Percentiles rank a stretch among this genome's conserved stretches.
These are phyloP conservation scores for Lycophotia porphyrea DNA, from an alignment of 2,888 invertebrate species.

Conservation along the genomic window DNA sequence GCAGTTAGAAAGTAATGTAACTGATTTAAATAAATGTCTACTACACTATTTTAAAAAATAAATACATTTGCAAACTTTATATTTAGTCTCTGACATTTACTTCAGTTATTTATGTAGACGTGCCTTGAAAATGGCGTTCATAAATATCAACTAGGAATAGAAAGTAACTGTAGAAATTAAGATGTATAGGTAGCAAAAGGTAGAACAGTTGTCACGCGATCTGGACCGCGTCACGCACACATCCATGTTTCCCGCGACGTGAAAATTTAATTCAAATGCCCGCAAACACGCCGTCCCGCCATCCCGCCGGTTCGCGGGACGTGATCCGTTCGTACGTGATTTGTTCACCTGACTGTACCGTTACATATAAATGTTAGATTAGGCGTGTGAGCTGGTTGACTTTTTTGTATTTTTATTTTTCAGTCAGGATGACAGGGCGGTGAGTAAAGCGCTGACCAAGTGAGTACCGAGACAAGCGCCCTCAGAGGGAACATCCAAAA, in stretches of 20 bases:
- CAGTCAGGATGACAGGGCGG: background rate
- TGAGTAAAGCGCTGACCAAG: background rate
- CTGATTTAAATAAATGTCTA: slow-evolving; percentile 22
- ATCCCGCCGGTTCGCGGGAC: slow-evolving; percentile 60
- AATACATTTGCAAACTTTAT: slow-evolving; percentile 34
- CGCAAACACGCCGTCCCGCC: slow-evolving; percentile 65
- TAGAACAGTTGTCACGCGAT: slow-evolving; percentile 60
- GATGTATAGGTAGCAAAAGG: slow-evolving; percentile 59
- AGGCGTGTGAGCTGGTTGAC: background rate
- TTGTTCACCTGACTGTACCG: slow-evolving; percentile 68
- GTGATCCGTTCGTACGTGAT: slow-evolving; percentile 74
- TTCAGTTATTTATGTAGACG: slow-evolving; percentile 52
- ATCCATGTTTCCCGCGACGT: slow-evolving; percentile 58
- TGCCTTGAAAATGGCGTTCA: slow-evolving; percentile 47
- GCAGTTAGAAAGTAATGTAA: slow-evolving; percentile 4
- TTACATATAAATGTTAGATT: slow-evolving; percentile 47
- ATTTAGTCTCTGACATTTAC: slow-evolving; percentile 42
- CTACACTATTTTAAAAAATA: slow-evolving; percentile 19
- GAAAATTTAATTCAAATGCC: slow-evolving; percentile 76
- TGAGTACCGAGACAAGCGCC: background rate
- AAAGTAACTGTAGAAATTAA: slow-evolving; percentile 66
- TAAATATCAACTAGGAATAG: slow-evolving; percentile 59
- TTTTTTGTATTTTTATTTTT: slow-evolving; percentile 1
- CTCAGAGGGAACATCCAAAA: background rate
- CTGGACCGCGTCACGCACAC: slow-evolving; percentile 65